Conservation (phyloP, 2,113 vertebrate genomes). For the Illadopsis cleaveri region DNA sequence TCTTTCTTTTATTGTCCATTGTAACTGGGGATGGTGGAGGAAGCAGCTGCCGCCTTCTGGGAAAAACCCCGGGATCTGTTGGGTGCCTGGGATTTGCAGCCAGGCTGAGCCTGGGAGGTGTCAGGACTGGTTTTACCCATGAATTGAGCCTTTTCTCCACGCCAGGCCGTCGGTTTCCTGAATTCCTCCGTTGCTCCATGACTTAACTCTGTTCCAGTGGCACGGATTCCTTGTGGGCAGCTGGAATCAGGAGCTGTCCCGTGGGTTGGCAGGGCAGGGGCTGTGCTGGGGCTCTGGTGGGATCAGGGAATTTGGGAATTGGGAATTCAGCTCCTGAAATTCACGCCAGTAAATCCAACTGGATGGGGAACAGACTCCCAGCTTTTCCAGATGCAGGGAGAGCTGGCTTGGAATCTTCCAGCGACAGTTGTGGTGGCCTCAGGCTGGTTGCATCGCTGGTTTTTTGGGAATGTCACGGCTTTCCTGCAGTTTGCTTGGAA, state of each 20-base stretch:
- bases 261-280: not conserved
- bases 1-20: not conserved
- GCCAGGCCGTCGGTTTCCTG: not conserved
- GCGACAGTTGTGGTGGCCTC: not conserved
- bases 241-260: not conserved
- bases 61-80: not conserved
- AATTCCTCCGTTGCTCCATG: not conserved
- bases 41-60: constrained; percentile 4
- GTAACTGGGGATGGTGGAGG: not conserved
- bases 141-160: not conserved
- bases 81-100: not conserved
- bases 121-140: not conserved
- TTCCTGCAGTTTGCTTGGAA: not conserved
- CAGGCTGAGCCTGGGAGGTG: not conserved
- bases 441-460: not conserved
- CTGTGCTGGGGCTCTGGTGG: not conserved
- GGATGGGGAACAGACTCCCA: not conserved
- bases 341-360: not conserved
- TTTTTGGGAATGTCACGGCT: not conserved
- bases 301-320: not conserved
- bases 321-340: not conserved
- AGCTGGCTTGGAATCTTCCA: not conserved
- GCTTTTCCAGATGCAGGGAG: not conserved
- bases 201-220: not conserved
- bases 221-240: not conserved